A percentile compares a stretch with the other conserved stretches of the same genome.
phyloP scores from a whole-genome alignment of 2,113 vertebrate species.

The Actenoides lindsayi region DNA sequence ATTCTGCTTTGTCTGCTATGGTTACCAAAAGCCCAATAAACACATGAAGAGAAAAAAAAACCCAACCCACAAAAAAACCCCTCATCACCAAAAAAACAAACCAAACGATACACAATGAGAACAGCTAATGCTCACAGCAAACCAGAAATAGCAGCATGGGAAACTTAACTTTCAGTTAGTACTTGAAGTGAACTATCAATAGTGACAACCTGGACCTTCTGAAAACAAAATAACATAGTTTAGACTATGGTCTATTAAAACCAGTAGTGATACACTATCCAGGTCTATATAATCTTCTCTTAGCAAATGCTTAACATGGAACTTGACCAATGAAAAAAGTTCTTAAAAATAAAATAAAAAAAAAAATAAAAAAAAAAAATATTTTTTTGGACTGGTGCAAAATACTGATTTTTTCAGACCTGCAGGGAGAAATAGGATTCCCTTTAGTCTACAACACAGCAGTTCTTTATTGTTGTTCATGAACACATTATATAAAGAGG shows the following conservation, averaged over 20 bases:
- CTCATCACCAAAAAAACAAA: too few relatives aligned
- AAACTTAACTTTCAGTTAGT: constrained; percentile 5
- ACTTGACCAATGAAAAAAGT: not conserved
- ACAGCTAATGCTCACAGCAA: not conserved
- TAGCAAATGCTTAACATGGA: not conserved
- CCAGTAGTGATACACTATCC: not conserved
- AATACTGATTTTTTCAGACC: not conserved
- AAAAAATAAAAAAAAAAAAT: too few relatives aligned
- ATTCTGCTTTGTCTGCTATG: not conserved
- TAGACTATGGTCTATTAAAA: not conserved
- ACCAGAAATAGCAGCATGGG: constrained; percentile 59
- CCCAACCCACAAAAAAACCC: too few relatives aligned
- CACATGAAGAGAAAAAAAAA: not conserved
- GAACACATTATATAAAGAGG: not conserved
- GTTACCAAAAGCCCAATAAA: constrained; percentile 39
- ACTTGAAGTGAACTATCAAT: not conserved
- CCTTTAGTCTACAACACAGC: not conserved
- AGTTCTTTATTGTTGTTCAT: not conserved
- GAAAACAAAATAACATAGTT: not conserved
- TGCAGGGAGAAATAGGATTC: not conserved
- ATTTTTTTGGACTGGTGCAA: not conserved
- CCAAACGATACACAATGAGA: not conserved
- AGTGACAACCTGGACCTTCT: not conserved
- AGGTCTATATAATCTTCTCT: not conserved
- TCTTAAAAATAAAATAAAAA: too few relatives aligned